Evolutionary conservation across 1,140 invertebrate species (phyloP).

Genomic region (Riptortus pedestris): DNA sequence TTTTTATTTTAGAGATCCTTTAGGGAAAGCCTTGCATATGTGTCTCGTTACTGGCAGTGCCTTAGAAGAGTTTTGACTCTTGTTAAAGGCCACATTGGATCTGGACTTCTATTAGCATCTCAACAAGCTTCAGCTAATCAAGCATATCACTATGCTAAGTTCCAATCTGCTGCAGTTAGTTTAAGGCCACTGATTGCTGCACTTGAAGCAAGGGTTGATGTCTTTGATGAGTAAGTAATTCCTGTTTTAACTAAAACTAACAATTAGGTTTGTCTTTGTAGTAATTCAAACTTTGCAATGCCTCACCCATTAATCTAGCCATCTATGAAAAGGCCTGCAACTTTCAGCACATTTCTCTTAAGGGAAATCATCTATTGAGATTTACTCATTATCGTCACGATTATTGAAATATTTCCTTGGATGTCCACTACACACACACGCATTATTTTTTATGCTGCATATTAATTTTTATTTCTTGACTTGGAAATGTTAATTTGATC

Average conservation of each 20-base stretch:
- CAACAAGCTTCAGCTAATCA: constrained; percentile 42
- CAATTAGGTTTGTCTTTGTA: too few relatives aligned
- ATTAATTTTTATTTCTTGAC: too few relatives aligned
- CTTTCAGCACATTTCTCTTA: too few relatives aligned
- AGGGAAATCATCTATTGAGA: too few relatives aligned
- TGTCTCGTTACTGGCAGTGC: constrained; percentile 67
- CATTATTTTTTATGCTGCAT: too few relatives aligned
- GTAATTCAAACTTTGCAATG: too few relatives aligned
- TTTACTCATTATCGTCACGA: too few relatives aligned
- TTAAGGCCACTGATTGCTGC: constrained; percentile 27
- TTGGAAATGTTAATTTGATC: too few relatives aligned
- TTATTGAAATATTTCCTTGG: too few relatives aligned
- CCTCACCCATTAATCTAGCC: too few relatives aligned
- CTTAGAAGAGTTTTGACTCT: constrained; percentile 65
- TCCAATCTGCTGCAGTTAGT: constrained; percentile 27
- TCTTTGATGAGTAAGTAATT: constrained; percentile 28
- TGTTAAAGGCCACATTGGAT: constrained; percentile 63
- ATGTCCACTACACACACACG: too few relatives aligned
- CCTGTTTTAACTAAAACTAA: constrained; percentile 9
- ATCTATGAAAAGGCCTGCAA: too few relatives aligned
- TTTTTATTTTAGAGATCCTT: constrained; percentile 46
- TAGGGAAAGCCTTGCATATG: constrained; percentile 59
- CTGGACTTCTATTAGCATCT: constrained; percentile 62
- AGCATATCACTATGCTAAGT: constrained; percentile 31
- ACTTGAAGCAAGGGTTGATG: constrained; percentile 27